Conservation (phyloP, 2,113 vertebrate species). For the Triplophysa rosa region DNA sequence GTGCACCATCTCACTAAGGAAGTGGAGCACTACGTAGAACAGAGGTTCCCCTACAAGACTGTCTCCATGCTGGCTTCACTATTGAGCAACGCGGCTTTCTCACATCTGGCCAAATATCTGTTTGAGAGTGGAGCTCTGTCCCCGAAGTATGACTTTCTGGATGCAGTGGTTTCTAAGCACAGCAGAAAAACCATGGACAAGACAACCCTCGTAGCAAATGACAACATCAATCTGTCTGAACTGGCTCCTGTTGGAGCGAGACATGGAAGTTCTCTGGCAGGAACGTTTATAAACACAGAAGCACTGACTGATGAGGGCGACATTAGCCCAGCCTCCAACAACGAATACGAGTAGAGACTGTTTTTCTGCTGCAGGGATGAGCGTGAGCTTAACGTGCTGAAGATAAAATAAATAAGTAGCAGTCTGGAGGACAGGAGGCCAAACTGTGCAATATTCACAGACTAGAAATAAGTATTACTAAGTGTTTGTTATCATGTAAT, state of each 20-base stretch:
- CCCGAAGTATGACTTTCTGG: constrained; percentile 91
- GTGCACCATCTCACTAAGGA: constrained; percentile 68
- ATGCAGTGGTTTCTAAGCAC: constrained; percentile 91
- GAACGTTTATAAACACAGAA: constrained; percentile 88
- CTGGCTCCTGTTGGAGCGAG: constrained; percentile 85
- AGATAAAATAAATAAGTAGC: not conserved
- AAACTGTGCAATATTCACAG: not conserved
- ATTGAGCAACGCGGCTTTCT: constrained; percentile 84
- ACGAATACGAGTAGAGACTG: constrained; percentile 72
- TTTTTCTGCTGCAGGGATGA: not conserved
- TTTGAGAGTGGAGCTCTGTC: constrained; percentile 92
- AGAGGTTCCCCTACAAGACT: constrained; percentile 93
- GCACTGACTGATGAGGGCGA: constrained; percentile 80
- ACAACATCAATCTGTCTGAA: constrained; percentile 92
- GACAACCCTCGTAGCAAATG: constrained; percentile 87
- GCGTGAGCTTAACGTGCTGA: not conserved
- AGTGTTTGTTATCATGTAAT: not conserved
- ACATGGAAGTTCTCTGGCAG: constrained; percentile 78
- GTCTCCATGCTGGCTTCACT: constrained; percentile 90
- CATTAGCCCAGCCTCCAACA: constrained; percentile 82
- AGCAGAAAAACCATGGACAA: constrained; percentile 98
- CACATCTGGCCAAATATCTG: constrained; percentile 88
- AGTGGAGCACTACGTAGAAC: constrained; percentile 78
- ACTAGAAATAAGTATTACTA: not conserved
- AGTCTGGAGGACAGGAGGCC: not conserved